phyloP scores from a whole-genome alignment of 2,888 invertebrate species.

The Leucophora obtusa region DNA sequence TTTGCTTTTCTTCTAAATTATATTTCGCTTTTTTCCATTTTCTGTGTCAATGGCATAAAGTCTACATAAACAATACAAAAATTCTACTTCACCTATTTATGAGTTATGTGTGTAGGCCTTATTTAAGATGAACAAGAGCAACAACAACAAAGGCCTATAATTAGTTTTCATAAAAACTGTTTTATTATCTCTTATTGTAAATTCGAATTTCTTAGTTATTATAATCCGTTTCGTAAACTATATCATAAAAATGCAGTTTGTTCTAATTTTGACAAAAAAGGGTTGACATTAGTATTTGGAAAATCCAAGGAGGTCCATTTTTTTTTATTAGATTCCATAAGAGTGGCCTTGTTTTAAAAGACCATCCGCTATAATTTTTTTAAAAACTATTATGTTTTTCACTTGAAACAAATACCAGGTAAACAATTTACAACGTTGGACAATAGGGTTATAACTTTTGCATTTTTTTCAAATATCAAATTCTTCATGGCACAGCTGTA shows the following conservation, averaged over 20 bases:
- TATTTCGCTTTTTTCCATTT: slow-evolving; percentile 8
- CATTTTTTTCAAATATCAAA: too few species aligned
- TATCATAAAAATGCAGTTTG: slow-evolving; percentile 20
- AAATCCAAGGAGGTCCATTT: neutral
- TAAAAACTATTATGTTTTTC: too few species aligned
- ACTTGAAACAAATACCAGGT: too few species aligned
- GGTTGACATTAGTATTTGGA: slow-evolving; percentile 18
- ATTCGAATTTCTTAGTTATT: neutral
- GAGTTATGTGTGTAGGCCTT: slow-evolving; percentile 16
- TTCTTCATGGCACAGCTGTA: too few species aligned
- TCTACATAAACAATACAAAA: neutral
- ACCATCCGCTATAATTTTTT: too few species aligned
- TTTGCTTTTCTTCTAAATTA: slow-evolving; percentile 2
- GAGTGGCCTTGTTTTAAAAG: slow-evolving; percentile 4
- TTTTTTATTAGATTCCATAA: slow-evolving; percentile 1
- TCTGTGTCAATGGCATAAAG: slow-evolving; percentile 44
- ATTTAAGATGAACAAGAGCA: slow-evolving; percentile 20
- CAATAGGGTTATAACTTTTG: too few species aligned
- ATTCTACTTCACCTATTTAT: slow-evolving; percentile 32
- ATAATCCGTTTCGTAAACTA: neutral
- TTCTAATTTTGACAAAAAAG: slow-evolving; percentile 45
- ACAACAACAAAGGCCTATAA: slow-evolving; percentile 8
- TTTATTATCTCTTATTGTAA: neutral
- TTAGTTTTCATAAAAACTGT: slow-evolving; percentile 34
- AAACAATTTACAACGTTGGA: too few species aligned